Evolutionary conservation across 2,797 vertebrate genomes (phyloP), one percentile per base, ranked within the genome.

Genomic region (Cryptoprocta ferox): DNA sequence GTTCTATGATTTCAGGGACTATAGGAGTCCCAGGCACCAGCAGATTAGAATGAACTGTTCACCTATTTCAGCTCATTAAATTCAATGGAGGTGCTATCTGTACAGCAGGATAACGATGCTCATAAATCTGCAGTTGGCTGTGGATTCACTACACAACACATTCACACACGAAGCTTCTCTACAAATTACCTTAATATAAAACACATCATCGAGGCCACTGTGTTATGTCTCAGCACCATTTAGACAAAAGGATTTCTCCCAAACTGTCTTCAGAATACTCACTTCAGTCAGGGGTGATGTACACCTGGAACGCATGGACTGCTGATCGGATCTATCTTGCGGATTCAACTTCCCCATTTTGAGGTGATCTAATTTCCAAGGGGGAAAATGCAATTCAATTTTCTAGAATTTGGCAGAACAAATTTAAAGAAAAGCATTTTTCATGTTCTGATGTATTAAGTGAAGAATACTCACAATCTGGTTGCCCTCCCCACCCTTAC

Each of bases 41-140:
- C 35, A 97, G 94, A 98, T 98, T 95, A 97, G 81, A 98, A 66
- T 94, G 87, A 97, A 96, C 89, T 95, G n/a, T 86, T 97, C 94
- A 94, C 71, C 96, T 93, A 91, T n/a, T 94, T 96, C 70, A 91
- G 82, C 48, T 94, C 96, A 97, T 98, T 95, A 97, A 92, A 93
- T 97, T 97, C 97, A 93, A 42, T 13, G 28, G 80, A 71, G 19
- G 63, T 59, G 11, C 85, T 90, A 37, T 87, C 73, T 92, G 70
- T 86, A 88, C 59, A 75, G 82, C 14, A 80, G 68, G 93, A 92
- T 97, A 95, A 97, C 1, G 19, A 91, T 53, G 70, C 45, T 78
- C 95, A 97, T 97, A 95, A 97, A 98, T 97, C 94, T 95, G 39
- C 39, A 50, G 92, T 53, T 30, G 19, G 42, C 76, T 76, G 76